Base-by-base conservation (phyloP, 2,113 vertebrate genomes). In the Chaetops frenatus region DNA sequence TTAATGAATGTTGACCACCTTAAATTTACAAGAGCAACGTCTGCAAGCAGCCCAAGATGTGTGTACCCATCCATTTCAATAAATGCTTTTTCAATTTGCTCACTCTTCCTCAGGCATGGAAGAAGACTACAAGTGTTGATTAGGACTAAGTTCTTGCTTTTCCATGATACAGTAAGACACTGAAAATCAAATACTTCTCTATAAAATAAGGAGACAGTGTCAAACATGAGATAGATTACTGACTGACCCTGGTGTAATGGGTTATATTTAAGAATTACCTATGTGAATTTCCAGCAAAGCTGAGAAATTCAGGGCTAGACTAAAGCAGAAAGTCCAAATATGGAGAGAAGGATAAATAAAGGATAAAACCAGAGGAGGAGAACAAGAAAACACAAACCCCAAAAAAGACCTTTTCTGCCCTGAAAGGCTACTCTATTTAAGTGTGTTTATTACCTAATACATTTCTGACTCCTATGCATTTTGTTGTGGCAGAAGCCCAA, bases 371-470 rank as follows among this genome's bases (percentile, higher is more conserved):
- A 62, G 28, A 66, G 6, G 21, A 76, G 17, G 9, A 85, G 10
- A 86, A 54, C 10, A 42, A 29, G 10, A 82, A 48, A 71, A 57
- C 3, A 56, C 17, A 74, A 60, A 5, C 8, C 27, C 10, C 24
- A 0, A 51, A 33, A 44, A 22, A 10, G 6, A 48, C 1, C 3
- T 81, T 57, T 62, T 18, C 31, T 66, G 17, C 4, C 15, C 21
- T 7, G 40, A 36, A 47, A 2, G 3, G 24, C 10, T 28, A 13
- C 18, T 36, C 15, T 20, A 9, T 5, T 12, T 38, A 40, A 38
- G 9, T 23, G 6, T 48, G 19, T 31, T 76, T 44, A 29, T 38
- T 51, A 35, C 29, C 71, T 38, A 33, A 19, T 23, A 4, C 24
- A 44, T 47, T 61, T 47, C 14, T 80, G 31, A 27, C 10, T 29